Evolutionary conservation across 2,113 vertebrate species (phyloP), one percentile per base, ranked within the genome.

Genomic region (Toxotes jaculatrix): DNA sequence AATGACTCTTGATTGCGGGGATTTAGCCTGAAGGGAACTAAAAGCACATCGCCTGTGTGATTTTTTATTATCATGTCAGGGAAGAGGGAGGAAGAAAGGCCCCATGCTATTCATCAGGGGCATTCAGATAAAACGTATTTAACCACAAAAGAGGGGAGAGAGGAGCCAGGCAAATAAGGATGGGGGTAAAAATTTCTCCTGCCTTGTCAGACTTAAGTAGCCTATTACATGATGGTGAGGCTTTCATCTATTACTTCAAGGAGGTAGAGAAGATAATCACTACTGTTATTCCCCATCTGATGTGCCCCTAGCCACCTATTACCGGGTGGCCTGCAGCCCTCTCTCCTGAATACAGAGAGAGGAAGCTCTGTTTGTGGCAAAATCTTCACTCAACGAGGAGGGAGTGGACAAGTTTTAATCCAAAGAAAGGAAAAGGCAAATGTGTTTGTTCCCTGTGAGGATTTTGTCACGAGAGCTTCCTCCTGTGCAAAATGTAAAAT

Each of bases 191-290:
- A 90, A 90, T 83, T 72, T 86, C 89, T 86, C 56, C 80, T 21
- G 81, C 85, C 84, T 89, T 91, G 91, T 93, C 93, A 90, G 94
- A 87, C 87, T 88, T 92, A 93, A 95, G 90, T 92, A 94, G 92
- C 89, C 93, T 86, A 93, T 95, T 95, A 95, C 85, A 81, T 77
- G 90, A 89, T 86, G 87, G 87, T 36, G 79, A 88, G 82, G 89
- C 94, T 93, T 94, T 94, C 91, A 94, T 95, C 92, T 90, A 69
- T 89, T 90, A 91, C 93, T 91, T 93, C 86, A 91, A 92, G 92
- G 88, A 92, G 87, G 87, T 45, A 89, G 90, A 90, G 89, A 86
- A 90, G 90, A 93, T 94, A 92, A 95, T 95, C 91, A 93, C 91
- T 84, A 80, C 91, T 91, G 92, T 93, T 93, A 94, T 90, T 91